These are phyloP conservation scores for Myotis yumanensis DNA, from an alignment of 2,113 vertebrate species.

Conservation along the genomic window DNA sequence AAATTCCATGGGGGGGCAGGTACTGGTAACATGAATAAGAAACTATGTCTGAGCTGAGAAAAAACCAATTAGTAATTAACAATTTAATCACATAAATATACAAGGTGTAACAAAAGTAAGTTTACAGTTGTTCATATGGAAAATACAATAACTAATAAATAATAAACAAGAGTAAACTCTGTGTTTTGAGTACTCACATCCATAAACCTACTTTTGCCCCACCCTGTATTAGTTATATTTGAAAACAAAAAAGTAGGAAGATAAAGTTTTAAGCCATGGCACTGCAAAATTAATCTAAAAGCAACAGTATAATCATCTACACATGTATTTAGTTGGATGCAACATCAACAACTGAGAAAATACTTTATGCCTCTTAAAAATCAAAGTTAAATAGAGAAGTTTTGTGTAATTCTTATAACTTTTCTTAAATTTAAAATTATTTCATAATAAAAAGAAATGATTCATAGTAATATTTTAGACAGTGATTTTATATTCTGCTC, in stretches of 20 bases:
- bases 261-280: conserved; percentile 32
- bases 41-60: not conserved
- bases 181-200: not conserved
- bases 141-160: not conserved
- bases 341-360: not conserved
- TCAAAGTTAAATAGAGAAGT: conserved; percentile 20
- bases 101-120: not conserved
- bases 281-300: conserved; percentile 16
- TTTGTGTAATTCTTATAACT: not conserved
- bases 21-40: not conserved
- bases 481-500: not conserved
- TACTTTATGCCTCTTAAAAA: conserved; percentile 1
- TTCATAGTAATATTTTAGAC: conserved; percentile 25
- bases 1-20: conserved; percentile 1
- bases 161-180: not conserved
- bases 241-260: not conserved
- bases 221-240: not conserved
- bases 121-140: not conserved
- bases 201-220: not conserved
- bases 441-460: conserved; percentile 32
- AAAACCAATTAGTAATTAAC: conserved; percentile 39
- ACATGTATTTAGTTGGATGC: not conserved
- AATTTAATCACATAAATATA: not conserved
- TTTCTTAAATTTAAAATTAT: conserved; percentile 31
- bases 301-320: not conserved